A percentile compares a stretch with the other conserved stretches of the same genome.
Conservation (phyloP, 1,140 invertebrate species). For the Epicauta chinensis region DNA sequence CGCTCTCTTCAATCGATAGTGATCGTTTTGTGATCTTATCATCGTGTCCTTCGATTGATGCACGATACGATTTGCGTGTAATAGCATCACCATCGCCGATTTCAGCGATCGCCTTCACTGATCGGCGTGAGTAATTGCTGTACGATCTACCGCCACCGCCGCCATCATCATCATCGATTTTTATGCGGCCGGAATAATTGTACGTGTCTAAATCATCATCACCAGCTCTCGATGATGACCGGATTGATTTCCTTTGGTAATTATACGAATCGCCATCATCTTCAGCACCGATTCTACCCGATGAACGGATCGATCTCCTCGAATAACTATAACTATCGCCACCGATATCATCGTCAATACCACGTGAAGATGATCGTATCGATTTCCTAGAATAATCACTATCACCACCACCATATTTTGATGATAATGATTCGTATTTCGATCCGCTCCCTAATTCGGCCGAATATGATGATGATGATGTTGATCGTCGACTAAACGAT, state of each 20-base stretch:
- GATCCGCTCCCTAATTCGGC: slow-evolving; percentile 23
- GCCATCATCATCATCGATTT: background rate
- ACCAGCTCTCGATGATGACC: slow-evolving; percentile 25
- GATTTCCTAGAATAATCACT: slow-evolving; percentile 12
- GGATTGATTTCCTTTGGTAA: slow-evolving; percentile 26
- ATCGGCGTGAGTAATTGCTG: background rate
- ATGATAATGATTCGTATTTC: slow-evolving; percentile 29
- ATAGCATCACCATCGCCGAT: no score
- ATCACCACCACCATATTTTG: slow-evolving; percentile 23
- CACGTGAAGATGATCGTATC: background rate
- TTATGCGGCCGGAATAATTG: slow-evolving; percentile 1
- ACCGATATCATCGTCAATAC: slow-evolving; percentile 18
- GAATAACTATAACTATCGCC: slow-evolving; percentile 27
- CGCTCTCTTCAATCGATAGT: slow-evolving; percentile 24
- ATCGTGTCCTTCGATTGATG: background rate
- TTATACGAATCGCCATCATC: slow-evolving; percentile 27
- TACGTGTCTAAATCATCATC: slow-evolving; percentile 10
- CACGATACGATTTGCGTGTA: no score
- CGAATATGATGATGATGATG: slow-evolving; percentile 20
- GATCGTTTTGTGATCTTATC: slow-evolving; percentile 22
- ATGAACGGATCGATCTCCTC: slow-evolving; percentile 22
- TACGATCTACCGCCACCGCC: background rate
- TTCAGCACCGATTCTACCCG: slow-evolving; percentile 21
- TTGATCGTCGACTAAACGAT: slow-evolving; percentile 31
- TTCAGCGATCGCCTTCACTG: background rate